Percentiles rank a stretch among this genome's conserved stretches.
Conservation (phyloP, 2,113 vertebrate genomes). For the Sebastes schlegelii region DNA sequence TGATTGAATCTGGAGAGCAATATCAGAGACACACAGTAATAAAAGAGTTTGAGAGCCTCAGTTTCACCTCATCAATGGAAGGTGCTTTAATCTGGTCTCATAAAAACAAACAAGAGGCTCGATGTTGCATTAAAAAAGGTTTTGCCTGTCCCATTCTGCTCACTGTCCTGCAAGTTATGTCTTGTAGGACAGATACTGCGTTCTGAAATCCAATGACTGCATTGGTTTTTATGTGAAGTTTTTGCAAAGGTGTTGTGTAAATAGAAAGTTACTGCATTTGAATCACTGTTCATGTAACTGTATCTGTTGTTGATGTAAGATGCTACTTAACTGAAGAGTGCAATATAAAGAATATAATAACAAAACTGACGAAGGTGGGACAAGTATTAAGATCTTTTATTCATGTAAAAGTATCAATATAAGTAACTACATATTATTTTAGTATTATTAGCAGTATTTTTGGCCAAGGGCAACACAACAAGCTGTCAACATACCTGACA, state of each 20-base stretch:
- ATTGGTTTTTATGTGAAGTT: background rate
- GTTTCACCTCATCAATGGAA: background rate
- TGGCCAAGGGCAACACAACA: background rate
- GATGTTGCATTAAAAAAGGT: background rate
- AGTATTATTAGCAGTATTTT: background rate
- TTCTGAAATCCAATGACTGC: background rate
- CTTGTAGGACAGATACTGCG: background rate
- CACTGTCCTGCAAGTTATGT: background rate
- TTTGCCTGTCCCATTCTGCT: background rate
- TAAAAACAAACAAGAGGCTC: slow-evolving; percentile 7
- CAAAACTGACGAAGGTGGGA: background rate
- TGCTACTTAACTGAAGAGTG: background rate
- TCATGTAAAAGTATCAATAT: background rate
- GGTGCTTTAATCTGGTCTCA: background rate
- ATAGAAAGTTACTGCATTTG: background rate
- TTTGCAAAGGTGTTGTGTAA: background rate
- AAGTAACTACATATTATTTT: background rate
- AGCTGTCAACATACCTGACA: background rate
- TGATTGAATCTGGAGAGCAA: slow-evolving; percentile 42
- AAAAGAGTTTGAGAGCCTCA: slow-evolving; percentile 17
- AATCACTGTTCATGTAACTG: background rate
- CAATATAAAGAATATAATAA: background rate
- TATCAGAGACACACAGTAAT: slow-evolving; percentile 31
- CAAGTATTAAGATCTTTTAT: background rate
- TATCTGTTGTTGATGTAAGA: background rate